A percentile compares a stretch with the other conserved stretches of the same genome.
These are phyloP conservation scores for Chrysocyon brachyurus DNA, from an alignment of 2,797 vertebrate species.

Conservation along the genomic window DNA sequence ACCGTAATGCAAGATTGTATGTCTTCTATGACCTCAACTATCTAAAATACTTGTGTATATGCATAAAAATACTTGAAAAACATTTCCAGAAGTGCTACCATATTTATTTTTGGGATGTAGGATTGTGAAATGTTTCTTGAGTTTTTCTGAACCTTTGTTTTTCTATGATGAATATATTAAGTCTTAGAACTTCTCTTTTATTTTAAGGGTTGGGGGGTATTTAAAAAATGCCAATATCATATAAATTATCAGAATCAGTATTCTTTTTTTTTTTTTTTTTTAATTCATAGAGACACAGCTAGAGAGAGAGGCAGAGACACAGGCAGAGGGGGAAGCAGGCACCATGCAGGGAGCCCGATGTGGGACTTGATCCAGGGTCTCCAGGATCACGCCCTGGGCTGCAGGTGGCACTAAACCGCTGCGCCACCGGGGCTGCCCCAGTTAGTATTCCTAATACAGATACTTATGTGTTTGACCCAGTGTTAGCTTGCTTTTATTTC, in stretches of 20 bases:
- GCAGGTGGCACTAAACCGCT: too few species aligned
- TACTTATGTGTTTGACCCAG: neutral
- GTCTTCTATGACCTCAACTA: neutral
- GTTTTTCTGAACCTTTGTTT: slow-evolving; percentile 50
- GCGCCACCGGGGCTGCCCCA: too few species aligned
- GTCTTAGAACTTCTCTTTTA: slow-evolving; percentile 12
- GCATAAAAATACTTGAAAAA: slow-evolving; percentile 6
- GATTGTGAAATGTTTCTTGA: slow-evolving; percentile 30
- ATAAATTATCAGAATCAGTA: neutral
- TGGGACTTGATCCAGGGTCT: too few species aligned
- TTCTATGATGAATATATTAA: slow-evolving; percentile 21
- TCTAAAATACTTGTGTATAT: slow-evolving; percentile 24
- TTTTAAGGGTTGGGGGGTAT: neutral
- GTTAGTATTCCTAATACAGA: neutral
- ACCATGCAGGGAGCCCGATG: too few species aligned
- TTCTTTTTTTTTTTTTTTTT: too few species aligned
- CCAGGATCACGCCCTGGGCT: too few species aligned
- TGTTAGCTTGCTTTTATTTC: slow-evolving; percentile 45
- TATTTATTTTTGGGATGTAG: slow-evolving; percentile 26
- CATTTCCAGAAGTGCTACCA: neutral
- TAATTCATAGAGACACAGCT: too few species aligned
- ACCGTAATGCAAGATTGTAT: neutral
- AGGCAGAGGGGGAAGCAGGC: too few species aligned
- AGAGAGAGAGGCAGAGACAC: too few species aligned
- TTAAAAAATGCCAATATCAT: neutral